Conservation (phyloP, 1,140 invertebrate species). For the Ephestia elutella region DNA sequence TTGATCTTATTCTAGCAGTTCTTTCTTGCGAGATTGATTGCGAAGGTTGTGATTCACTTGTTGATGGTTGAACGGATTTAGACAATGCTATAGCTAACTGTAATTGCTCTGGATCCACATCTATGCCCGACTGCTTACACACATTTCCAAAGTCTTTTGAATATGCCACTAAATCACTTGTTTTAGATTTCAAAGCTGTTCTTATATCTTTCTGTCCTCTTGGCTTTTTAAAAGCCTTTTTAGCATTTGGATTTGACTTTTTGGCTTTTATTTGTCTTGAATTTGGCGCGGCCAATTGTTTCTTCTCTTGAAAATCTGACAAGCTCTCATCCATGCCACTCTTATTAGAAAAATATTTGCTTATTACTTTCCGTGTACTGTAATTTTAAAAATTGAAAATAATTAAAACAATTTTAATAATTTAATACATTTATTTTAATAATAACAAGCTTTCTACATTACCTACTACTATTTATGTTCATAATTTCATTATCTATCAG, state of each 20-base stretch:
- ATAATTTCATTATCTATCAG: slow-evolving; percentile 43
- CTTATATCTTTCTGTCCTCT: slow-evolving; percentile 63
- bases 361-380: slow-evolving; percentile 31
- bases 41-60: slow-evolving; percentile 22
- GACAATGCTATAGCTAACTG: slow-evolving; percentile 76
- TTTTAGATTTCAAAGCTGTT: slow-evolving; percentile 44
- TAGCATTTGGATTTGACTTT: slow-evolving; percentile 21
- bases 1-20: slow-evolving; percentile 46
- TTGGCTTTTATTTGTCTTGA: slow-evolving; percentile 11
- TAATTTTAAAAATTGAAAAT: slow-evolving; percentile 30
- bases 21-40: slow-evolving; percentile 45
- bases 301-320: slow-evolving; percentile 46
- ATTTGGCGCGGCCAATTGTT: slow-evolving; percentile 26
- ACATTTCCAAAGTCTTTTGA: slow-evolving; percentile 58
- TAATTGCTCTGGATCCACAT: slow-evolving; percentile 74
- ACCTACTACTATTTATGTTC: slow-evolving; percentile 33
- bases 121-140: slow-evolving; percentile 56
- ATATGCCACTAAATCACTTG: slow-evolving; percentile 54
- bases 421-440: background rate
- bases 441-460: slow-evolving; percentile 6
- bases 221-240: slow-evolving; percentile 22
- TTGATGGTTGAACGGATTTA: slow-evolving; percentile 58
- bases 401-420: slow-evolving; percentile 46
- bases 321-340: slow-evolving; percentile 60
- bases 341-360: slow-evolving; percentile 49